Base-by-base conservation (phyloP, 2,888 invertebrate genomes). In the Ochropleura plecta region DNA sequence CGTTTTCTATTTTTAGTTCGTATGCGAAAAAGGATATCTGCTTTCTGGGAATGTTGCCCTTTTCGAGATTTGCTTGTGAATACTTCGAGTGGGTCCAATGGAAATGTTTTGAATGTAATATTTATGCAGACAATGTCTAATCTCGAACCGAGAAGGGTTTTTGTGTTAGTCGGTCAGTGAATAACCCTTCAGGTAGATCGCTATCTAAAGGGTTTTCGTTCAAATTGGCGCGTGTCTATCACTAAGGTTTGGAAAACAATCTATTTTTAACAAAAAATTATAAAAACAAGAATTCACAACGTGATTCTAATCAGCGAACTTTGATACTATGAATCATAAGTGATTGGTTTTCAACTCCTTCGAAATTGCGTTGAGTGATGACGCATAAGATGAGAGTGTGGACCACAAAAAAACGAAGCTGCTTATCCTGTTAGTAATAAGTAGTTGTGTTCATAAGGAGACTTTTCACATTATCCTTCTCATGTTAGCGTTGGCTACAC, bases 241-340 rank as follows among this genome's bases (percentile, higher is more conserved):
- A 77, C 72, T 60, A 64, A 30, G 51, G 48, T 68, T 67, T 62
- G 48, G 63, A 70, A 70, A 77, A 70, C 70, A 70, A 69, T 73
- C 67, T 84, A 82, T 85, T 77, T 85, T 77, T 67, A 80, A 76
- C 66, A 64, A 18, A 55, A 67, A 82, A 76, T 76, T 67, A 73
- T 70, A 70, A 69, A 57, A 74, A 74, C 69, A 69, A 79, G 70
- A 70, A 66, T 59, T 62, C 70, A 49, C 51, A 81, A 67, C 42
- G 49, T 55, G 64, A 82, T 73, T 70, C 62, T 68, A 85, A 82
- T 85, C 85, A 73, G 71, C 73, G 69, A 83, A 73, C 80, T 83
- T 76, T 86, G 69, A 62, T 72, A 73, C 74, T 69, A 86, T 88
- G 87, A 86, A 64, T 87, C 83, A 88, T 76, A 81, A 74, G 76